Base-by-base conservation (phyloP, 2,113 vertebrate genomes). In the Elachura formosa region DNA sequence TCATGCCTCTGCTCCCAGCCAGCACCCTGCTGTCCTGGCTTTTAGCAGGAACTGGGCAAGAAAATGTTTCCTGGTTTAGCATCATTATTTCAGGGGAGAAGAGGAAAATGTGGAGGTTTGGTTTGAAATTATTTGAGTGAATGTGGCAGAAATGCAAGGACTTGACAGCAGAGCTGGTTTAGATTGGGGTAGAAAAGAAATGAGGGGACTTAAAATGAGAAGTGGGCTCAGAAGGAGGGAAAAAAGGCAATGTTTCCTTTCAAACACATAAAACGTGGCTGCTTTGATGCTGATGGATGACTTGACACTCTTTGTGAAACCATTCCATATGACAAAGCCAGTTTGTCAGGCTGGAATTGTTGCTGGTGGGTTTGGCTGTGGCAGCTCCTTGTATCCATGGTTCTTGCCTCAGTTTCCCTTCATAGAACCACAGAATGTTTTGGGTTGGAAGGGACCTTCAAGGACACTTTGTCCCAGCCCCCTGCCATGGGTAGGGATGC, bases 11-110 rank as follows among this genome's bases (percentile, higher is more conserved):
- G 48, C 58, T 84, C 91, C 74, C 84, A 87, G 73, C 76, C 89
- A 93, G 36, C 63, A 52, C 83, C 23, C 66, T 20, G 51, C 86
- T 93, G 88, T 58, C 83, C 56, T 69, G 78, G 52, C 64, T 94
- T 91, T 86, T 66, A 80, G 75, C 40, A 89, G 71, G 66, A 95
- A 22, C 56, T 9, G 10, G 55, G 58, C 38, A 93, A 56, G 56
- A 80, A 55, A 49, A 22, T 6, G 22, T 85, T 90, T 56, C 74
- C n/a, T 51, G 54, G 33, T 40, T 87, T 84, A 79, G 41, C 20
- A 34, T 48, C 1, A 0, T 36, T 64, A 29, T 66, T 90, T 80
- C 11, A 49, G 80, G 75, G 46, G 80, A 81, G 34, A 79, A 66
- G 34, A 62, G 41, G 46, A 52, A 83, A 54, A 69, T 4, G 12